Percentiles rank a stretch among this genome's conserved stretches.
Conservation (phyloP, 1,140 invertebrate species). For the Hydropsyche tenuis region DNA sequence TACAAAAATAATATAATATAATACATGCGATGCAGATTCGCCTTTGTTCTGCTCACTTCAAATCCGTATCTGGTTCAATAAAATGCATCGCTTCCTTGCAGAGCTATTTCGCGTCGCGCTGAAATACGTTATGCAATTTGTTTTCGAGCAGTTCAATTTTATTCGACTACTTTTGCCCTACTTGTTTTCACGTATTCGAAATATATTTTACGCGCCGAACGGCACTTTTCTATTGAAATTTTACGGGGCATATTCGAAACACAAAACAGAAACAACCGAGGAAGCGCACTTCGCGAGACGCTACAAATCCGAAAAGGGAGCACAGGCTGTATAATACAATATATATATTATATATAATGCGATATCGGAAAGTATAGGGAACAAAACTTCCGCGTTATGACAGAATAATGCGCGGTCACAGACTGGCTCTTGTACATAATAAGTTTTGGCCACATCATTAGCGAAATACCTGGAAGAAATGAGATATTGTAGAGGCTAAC, state of each 20-base stretch:
- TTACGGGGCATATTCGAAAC: background rate
- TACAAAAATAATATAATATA: no score
- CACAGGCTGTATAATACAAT: no score
- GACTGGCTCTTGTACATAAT: background rate
- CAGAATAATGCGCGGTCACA: background rate
- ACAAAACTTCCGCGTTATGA: background rate
- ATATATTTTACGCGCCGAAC: constrained; percentile 7
- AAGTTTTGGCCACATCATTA: constrained; percentile 32
- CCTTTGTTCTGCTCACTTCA: constrained; percentile 14
- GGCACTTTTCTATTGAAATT: constrained; percentile 26
- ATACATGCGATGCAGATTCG: background rate
- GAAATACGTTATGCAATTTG: constrained; percentile 46
- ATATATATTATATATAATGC: no score
- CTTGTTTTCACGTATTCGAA: constrained; percentile 19
- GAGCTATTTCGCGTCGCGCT: constrained; percentile 19
- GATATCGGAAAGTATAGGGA: no score
- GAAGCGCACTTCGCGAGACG: no score
- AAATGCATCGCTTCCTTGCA: constrained; percentile 32
- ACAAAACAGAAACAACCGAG: background rate
- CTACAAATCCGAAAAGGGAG: no score
- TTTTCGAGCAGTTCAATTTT: constrained; percentile 42
- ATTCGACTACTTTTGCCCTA: constrained; percentile 31
- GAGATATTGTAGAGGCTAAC: constrained; percentile 31
- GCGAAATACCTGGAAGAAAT: constrained; percentile 30
- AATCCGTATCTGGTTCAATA: constrained; percentile 38